Percentiles rank a stretch among this genome's conserved stretches.
phyloP scores from a whole-genome alignment of 2,797 vertebrate genomes.

The Tarsius wallacei region DNA sequence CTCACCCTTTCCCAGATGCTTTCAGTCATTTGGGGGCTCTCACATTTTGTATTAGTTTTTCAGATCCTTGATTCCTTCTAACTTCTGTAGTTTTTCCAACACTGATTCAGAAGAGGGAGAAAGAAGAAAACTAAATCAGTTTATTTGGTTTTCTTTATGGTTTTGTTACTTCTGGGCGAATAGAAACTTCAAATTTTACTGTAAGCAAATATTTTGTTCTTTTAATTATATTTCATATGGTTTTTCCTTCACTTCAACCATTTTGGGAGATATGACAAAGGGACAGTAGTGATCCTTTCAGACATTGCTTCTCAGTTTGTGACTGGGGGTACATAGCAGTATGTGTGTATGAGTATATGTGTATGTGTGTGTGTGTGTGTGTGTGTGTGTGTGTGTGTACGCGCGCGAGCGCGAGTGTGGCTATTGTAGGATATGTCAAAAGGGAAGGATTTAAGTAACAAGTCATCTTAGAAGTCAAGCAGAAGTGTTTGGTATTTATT shows the following conservation, averaged over 20 bases:
- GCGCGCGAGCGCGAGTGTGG: too few species aligned
- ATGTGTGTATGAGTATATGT: background rate
- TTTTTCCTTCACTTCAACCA: background rate
- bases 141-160: background rate
- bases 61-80: background rate
- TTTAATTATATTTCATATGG: background rate
- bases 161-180: background rate
- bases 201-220: background rate
- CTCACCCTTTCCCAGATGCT: background rate
- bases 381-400: background rate
- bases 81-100: background rate
- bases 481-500: background rate
- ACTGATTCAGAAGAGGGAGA: background rate
- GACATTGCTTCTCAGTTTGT: background rate
- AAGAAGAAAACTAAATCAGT: constrained; percentile 6
- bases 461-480: background rate
- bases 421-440: background rate
- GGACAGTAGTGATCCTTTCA: background rate
- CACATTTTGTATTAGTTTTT: background rate
- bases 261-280: background rate
- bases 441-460: background rate
- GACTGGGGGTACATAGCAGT: background rate
- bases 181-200: background rate
- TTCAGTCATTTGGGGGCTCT: background rate
- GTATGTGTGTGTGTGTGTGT: background rate